Base-by-base conservation (phyloP, 2,113 vertebrate genomes). In the Ptilorrhoa leucosticta region DNA sequence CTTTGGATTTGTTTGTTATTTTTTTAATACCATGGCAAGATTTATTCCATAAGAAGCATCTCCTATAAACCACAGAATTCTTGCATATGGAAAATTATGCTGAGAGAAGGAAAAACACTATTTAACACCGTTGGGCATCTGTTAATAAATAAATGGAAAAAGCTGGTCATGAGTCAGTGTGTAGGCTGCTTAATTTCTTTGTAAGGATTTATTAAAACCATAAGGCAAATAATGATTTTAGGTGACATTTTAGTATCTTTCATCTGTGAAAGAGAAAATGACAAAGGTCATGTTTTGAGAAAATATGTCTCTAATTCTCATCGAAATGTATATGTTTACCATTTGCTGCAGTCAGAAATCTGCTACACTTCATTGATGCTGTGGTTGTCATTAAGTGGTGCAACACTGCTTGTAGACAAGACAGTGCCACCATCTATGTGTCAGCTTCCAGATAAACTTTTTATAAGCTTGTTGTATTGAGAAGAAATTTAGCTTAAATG, bases 151-250 rank as follows among this genome's bases (percentile, higher is more conserved):
- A 91, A 88, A 72, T 63, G 42, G 35, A 60, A 92, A 95, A 95
- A 90, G 31, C 20, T 83, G 48, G 33, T 93, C 47, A 60, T 90
- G 92, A 97, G 76, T 93, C 85, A 93, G 40, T 94, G 83, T 75
- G 92, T 94, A 93, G 82, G 85, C 56, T 81, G 88, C 51, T 88
- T 91, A 73, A 88, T 96, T 92, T 83, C 71, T 96, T 88, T 83
- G 71, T 93, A 91, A 91, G 63, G 33, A 56, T 92, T 90, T 93
- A 73, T 48, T 61, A 89, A 92, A 93, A 92, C 20, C 31, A 21
- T 48, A 66, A 86, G 22, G 64, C 75, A 96, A 93, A 92, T 73
- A 94, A 90, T 3, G 15, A 73, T 68, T 93, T 86, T 35, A 81
- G 33, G 68, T 75, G 54, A 86, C 60, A 83, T 92, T 94, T 94